Conservation (phyloP, 1,140 invertebrate genomes). For the Drosophila parvula region DNA sequence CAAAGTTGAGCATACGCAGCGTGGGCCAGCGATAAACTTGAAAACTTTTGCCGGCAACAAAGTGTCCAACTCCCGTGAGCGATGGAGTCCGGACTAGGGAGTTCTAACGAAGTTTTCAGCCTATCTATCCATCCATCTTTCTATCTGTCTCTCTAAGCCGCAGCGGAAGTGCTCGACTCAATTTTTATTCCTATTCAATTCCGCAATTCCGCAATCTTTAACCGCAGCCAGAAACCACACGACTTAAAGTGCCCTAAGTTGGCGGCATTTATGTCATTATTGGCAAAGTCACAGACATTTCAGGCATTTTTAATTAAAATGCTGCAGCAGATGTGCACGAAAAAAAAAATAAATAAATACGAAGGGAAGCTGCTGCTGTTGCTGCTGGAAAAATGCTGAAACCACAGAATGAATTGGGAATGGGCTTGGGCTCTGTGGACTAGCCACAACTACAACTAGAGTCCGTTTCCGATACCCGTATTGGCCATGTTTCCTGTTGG, state of each 20-base stretch:
- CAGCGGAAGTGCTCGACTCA: conserved; percentile 30
- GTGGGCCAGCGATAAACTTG: conserved; percentile 29
- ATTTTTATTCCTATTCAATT: conserved; percentile 34
- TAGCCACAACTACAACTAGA: conserved; percentile 38
- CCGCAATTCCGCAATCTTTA: conserved; percentile 8
- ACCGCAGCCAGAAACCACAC: conserved; percentile 50
- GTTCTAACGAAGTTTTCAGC: conserved; percentile 39
- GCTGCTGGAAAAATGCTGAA: conserved; percentile 49
- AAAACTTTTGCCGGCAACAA: conserved; percentile 27
- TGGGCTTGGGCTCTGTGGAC: neutral
- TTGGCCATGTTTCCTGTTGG: conserved; percentile 67
- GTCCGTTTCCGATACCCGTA: conserved; percentile 38
- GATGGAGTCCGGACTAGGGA: conserved; percentile 23
- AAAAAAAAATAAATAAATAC: conserved; percentile 13
- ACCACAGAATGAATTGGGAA: conserved; percentile 52
- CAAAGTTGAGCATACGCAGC: conserved; percentile 55
- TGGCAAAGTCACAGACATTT: conserved; percentile 46
- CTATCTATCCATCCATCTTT: conserved; percentile 28
- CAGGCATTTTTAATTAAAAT: conserved; percentile 72
- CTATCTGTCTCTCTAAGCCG: conserved; percentile 5
- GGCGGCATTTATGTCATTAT: conserved; percentile 57
- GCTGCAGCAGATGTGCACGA: conserved; percentile 56
- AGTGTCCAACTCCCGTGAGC: conserved; percentile 16
- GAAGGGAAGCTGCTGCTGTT: neutral
- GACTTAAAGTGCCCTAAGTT: conserved; percentile 51